phyloP scores from a whole-genome alignment of 1,140 invertebrate genomes.

The Metopolophium dirhodum region DNA sequence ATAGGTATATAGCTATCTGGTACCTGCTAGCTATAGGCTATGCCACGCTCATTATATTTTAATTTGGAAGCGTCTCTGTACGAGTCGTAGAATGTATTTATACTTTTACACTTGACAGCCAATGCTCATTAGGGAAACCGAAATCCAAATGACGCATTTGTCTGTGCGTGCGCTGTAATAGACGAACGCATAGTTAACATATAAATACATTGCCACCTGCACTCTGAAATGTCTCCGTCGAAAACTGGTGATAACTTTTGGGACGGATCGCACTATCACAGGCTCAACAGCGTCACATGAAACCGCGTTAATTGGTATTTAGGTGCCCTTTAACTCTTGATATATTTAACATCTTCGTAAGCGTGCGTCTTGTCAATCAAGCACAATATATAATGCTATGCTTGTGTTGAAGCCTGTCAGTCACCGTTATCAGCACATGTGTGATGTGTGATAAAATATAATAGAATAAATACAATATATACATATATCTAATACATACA shows the following conservation, averaged over 20 bases:
- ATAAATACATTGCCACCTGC: not conserved
- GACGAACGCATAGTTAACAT: not conserved
- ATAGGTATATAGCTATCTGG: too few species aligned
- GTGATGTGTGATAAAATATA: not conserved
- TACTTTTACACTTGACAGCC: slow-evolving; percentile 21
- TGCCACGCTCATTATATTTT: slow-evolving; percentile 31
- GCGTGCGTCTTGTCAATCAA: not conserved
- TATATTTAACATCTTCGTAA: not conserved
- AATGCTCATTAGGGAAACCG: slow-evolving; percentile 14
- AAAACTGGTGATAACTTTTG: not conserved
- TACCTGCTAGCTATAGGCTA: not conserved
- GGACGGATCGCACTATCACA: not conserved
- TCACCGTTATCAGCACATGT: not conserved
- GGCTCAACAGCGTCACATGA: not conserved
- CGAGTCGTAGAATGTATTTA: not conserved
- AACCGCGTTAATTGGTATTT: not conserved
- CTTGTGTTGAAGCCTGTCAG: not conserved
- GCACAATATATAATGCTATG: not conserved
- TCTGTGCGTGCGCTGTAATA: not conserved
- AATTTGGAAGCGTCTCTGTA: not conserved
- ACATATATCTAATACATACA: not conserved
- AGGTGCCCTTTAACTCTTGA: not conserved
- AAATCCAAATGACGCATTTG: not conserved
- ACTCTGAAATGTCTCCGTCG: not conserved
- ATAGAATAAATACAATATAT: not conserved